Base-by-base conservation (phyloP, 1,140 invertebrate species). In the Lepidurus apus region DNA sequence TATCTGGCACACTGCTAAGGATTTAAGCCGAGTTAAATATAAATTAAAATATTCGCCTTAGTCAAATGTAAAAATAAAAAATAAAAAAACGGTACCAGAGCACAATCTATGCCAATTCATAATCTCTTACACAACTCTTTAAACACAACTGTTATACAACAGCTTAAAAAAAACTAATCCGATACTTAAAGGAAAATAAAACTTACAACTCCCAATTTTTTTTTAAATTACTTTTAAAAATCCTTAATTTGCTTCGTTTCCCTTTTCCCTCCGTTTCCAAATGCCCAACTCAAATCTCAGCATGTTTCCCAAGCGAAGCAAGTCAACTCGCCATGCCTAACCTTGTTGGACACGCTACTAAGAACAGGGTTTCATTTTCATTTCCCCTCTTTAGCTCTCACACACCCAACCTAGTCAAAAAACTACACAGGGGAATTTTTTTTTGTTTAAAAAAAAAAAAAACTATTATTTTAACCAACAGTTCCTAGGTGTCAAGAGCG, bases 311-410 rank as follows among this genome's bases (percentile, higher is more conserved):
- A 65, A 65, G 53, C 53, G 53, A 65, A 1, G 53, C 53, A 65
- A 65, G 53, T 65, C 53, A 65, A 65, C 53, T 65, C 13, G 53
- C 53, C 53, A 65, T 65, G 53, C 53, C 53, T 65, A 65, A 65
- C n/a, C 21, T 65, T 21, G 53, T 65, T 65, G 21, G 53, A 13
- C 53, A 65, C 53, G 53, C 53, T 65, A 65, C 17, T 65, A 65
- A 65, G 7, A 65, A 65, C 53, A 7, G 21, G 53, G 53, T 65
- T 65, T 65, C 53, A 17, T 65, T 65, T 65, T 65, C 53, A 13
- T 65, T 65, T 21, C 53, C 53, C 53, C 53, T 65, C 53, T 65
- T 65, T 65, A 65, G 7, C 6, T 65, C 17, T 65, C 21, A 65
- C 8, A 65, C 53, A 65, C 13, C 53, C 21, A 65, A 13, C 21